Base-by-base conservation (phyloP, 2,797 vertebrate species). In the Sardinella longiceps region DNA sequence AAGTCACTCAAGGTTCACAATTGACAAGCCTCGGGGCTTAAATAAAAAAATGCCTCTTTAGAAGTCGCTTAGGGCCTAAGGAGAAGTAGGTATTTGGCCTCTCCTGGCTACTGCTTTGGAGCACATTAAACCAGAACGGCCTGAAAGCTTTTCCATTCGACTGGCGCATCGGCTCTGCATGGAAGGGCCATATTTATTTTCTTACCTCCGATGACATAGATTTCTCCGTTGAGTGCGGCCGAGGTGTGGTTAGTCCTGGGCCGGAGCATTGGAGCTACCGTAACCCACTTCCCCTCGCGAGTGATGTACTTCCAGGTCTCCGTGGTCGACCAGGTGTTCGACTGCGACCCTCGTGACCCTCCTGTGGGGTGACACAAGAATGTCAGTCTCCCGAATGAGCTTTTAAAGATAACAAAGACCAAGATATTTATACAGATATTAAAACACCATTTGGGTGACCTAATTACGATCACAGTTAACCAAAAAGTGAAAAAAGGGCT, bases 231-330 rank as follows among this genome's bases (percentile, higher is more conserved):
- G 87, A 99, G 96, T 0, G 96, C 92, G 0, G 96, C 93, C 0
- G 97, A 98, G 56, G 96, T 95, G 83, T 99, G 98, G 92, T 99
- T 99, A 7, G 98, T 99, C 23, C 98, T 96, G 87, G 98, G 95
- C 87, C 94, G 95, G 83, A 96, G 93, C 98, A 99, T 99, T 53
- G 98, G 96, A 0, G 97, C 93, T 39, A 98, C 96, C 0, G 95
- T 96, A 81, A 94, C 94, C 98, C 98, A 99, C 81, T 90, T 53
- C 0, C 96, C 96, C 0, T 98, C 96, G 90, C 93, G 96, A 86
- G 95, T 96, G 5, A 95, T 96, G 94, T 98, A 99, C 90, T 97
- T 94, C 98, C 98, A 99, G 85, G 96, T 96, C 93, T 98, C 97
- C 6, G 97, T 97, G 3, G 98, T 99, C 0, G 98, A 99, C 98